Percentiles rank a stretch among this genome's conserved stretches.
phyloP scores from a whole-genome alignment of 2,113 vertebrate genomes.

The Callionymus lyra region DNA sequence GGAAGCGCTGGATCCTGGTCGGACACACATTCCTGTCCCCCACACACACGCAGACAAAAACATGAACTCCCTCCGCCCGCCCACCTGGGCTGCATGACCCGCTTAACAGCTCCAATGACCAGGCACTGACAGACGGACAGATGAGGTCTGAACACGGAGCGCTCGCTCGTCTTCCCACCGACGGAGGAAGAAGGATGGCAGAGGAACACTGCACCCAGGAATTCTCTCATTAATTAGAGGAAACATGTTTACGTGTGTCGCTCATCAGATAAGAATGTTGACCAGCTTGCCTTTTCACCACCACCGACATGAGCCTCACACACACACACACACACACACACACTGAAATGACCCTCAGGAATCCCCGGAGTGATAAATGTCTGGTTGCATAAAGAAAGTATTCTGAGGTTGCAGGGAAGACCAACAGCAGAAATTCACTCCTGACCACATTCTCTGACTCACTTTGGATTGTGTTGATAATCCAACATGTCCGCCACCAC shows the following conservation, averaged over 20 bases:
- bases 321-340: slow-evolving; percentile 1
- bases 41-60: slow-evolving; percentile 37
- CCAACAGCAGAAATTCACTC: slow-evolving; percentile 18
- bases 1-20: slow-evolving; percentile 59
- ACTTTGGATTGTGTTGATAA: slow-evolving; percentile 10
- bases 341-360: no score
- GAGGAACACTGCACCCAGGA: slow-evolving; percentile 14
- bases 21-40: slow-evolving; percentile 57
- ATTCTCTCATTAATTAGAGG: slow-evolving; percentile 34
- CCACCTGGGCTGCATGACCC: slow-evolving; percentile 62
- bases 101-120: slow-evolving; percentile 65
- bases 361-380: slow-evolving; percentile 8
- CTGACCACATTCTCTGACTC: slow-evolving; percentile 6
- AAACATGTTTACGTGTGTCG: slow-evolving; percentile 25
- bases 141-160: slow-evolving; percentile 56
- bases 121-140: slow-evolving; percentile 66
- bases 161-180: no score
- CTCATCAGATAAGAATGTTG: slow-evolving; percentile 31
- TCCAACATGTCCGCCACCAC: neutral
- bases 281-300: slow-evolving; percentile 21
- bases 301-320: neutral
- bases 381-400: slow-evolving; percentile 13
- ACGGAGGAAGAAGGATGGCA: slow-evolving; percentile 4
- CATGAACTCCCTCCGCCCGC: slow-evolving; percentile 40
- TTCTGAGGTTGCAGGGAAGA: slow-evolving; percentile 22